Base-by-base conservation (phyloP, 2,113 vertebrate genomes). In the Lamprotornis superbus region DNA sequence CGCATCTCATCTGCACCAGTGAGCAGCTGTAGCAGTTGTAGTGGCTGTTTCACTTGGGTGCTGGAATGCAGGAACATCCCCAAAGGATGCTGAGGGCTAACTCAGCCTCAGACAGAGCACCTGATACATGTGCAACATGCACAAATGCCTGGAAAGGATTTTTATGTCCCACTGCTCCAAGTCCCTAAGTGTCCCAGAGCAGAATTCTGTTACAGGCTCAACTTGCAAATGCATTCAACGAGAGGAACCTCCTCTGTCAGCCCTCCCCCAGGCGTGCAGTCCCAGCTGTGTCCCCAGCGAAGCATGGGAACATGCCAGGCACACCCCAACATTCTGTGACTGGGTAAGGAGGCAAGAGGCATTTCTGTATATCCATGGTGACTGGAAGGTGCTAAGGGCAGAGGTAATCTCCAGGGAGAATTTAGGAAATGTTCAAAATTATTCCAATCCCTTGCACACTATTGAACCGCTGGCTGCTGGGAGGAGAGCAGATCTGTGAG, bases 401-500 rank as follows among this genome's bases (percentile, higher is more conserved):
- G 82, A 76, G 60, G 60, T 37, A 86, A 56, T 49, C 68, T 91
- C 47, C 3, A 1, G 35, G 25, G n/a, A 13, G 12, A 16, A 63
- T 27, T 83, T 60, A 44, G 42, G 55, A 91, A 56, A 22, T 10
- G 31, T 59, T 88, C 55, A 37, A 30, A 85, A 70, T 86, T 9
- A 2, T 52, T 73, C 78, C 0, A 1, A 39, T 79, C 81, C 25
- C 65, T 94, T 65, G 64, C 11, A 60, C 28, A 2, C 81, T 64
- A 37, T 85, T 0, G 3, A 92, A 94, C 44, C 44, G 33, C 85
- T 60, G 90, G 49, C 92, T 91, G 94, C 90, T 1, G 24, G 37
- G 78, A 74, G 81, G 44, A 90, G 31, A 94, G 68, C 93, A 75
- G 93, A 67, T 73, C 96, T 88, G 78, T 65, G 61, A 96, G 85